A percentile compares a stretch with the other conserved stretches of the same genome.
phyloP scores from a whole-genome alignment of 2,888 invertebrate genomes.

The Diabrotica balteata region DNA sequence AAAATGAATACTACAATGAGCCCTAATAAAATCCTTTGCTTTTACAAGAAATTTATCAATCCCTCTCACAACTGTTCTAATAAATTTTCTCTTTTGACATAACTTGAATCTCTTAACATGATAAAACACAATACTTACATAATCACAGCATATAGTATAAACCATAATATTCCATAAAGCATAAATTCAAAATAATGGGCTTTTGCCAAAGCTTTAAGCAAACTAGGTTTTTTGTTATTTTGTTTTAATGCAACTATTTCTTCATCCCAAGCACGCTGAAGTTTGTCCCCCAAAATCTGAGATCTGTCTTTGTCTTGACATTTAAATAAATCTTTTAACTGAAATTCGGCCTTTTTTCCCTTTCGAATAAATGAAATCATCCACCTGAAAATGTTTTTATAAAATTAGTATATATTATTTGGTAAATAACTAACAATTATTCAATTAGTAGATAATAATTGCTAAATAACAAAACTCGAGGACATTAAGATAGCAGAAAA shows the following conservation, averaged over 20 bases:
- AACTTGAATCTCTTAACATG: too few relatives aligned
- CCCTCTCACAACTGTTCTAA: too few relatives aligned
- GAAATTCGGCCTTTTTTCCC: constrained; percentile 68
- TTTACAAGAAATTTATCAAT: too few relatives aligned
- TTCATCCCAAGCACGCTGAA: constrained; percentile 72
- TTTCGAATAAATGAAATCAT: constrained; percentile 58
- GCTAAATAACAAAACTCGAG: too few relatives aligned
- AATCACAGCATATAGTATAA: constrained; percentile 56
- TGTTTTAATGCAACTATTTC: constrained; percentile 66
- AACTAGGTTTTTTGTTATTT: constrained; percentile 64
- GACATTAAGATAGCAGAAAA: too few relatives aligned
- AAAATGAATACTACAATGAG: too few relatives aligned
- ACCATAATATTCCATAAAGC: constrained; percentile 67
- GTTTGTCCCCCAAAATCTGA: constrained; percentile 66
- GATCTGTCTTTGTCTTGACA: constrained; percentile 69
- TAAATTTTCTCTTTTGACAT: too few relatives aligned
- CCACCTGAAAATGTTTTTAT: constrained; percentile 49
- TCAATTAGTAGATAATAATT: too few relatives aligned
- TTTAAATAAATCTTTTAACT: constrained; percentile 70
- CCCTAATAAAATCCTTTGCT: too few relatives aligned
- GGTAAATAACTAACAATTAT: too few relatives aligned
- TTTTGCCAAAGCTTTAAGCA: constrained; percentile 69
- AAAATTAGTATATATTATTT: too few relatives aligned
- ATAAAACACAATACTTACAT: constrained; percentile 8
- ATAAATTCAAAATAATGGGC: constrained; percentile 72